Evolutionary conservation across 2,888 invertebrate genomes (phyloP).

Genomic region (Tineola bisselliella): DNA sequence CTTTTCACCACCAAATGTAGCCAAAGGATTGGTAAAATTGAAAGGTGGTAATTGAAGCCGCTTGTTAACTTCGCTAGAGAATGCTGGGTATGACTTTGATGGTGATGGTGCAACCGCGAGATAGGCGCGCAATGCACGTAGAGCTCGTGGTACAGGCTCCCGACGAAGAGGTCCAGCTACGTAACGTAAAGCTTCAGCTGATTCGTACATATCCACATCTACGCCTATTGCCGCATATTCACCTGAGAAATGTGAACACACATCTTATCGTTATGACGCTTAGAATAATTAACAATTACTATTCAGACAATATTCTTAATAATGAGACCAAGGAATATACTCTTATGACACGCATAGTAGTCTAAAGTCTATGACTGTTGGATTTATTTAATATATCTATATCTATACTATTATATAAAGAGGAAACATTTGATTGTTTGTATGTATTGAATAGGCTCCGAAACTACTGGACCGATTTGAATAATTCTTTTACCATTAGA

Average conservation of each 20-base stretch:
- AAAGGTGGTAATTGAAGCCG: conserved; percentile 89
- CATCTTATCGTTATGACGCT: too few relatives aligned
- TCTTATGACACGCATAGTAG: too few relatives aligned
- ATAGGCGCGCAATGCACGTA: conserved; percentile 82
- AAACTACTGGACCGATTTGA: too few relatives aligned
- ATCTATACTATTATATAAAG: too few relatives aligned
- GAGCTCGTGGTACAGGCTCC: conserved; percentile 66
- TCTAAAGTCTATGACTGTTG: too few relatives aligned
- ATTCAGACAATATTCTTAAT: too few relatives aligned
- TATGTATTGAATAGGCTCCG: too few relatives aligned
- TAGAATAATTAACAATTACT: too few relatives aligned
- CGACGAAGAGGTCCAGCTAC: conserved; percentile 78
- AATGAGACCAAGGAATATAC: too few relatives aligned
- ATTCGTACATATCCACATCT: conserved; percentile 88
- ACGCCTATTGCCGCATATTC: conserved; percentile 95
- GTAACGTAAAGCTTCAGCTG: conserved; percentile 80
- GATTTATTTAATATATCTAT: too few relatives aligned
- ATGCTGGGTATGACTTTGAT: conserved; percentile 76
- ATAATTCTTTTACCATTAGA: too few relatives aligned
- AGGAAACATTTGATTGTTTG: too few relatives aligned
- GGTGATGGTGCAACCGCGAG: conserved; percentile 84
- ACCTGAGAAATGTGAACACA: conserved; percentile 59
- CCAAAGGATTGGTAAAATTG: conserved; percentile 84
- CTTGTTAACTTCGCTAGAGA: conserved; percentile 80
- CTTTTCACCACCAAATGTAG: conserved; percentile 76